Percentiles rank a stretch among this genome's conserved stretches.
Conservation (phyloP, 2,888 invertebrate species). For the Sicus ferrugineus region DNA sequence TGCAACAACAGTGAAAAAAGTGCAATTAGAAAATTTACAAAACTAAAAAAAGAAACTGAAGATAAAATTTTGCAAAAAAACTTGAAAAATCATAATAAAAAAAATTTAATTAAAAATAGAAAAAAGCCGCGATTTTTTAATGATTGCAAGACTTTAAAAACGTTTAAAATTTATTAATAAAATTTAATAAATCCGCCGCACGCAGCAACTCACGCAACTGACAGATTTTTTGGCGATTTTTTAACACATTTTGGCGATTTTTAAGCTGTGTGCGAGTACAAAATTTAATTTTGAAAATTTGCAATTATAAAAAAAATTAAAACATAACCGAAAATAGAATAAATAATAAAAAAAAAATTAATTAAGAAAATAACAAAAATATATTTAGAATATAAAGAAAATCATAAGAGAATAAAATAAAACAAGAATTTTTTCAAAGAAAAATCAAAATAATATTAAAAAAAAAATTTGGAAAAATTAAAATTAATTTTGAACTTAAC, state of each 20-base stretch:
- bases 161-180: constrained; percentile 30
- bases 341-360: constrained; percentile 27
- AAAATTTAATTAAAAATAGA: constrained; percentile 25
- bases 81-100: constrained; percentile 26
- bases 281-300: constrained; percentile 36
- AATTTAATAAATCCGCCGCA: constrained; percentile 25
- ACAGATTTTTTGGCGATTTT: constrained; percentile 18
- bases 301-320: constrained; percentile 30
- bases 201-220: constrained; percentile 23
- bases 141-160: neutral
- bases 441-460: neutral
- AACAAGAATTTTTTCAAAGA: neutral
- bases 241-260: constrained; percentile 34
- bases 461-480: no score
- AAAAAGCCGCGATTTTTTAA: constrained; percentile 36
- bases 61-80: constrained; percentile 26
- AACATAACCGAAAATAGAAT: constrained; percentile 21
- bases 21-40: neutral
- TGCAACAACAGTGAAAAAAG: no score
- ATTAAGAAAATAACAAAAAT: neutral
- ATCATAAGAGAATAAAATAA: constrained; percentile 22
- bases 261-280: constrained; percentile 43
- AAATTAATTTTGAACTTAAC: no score
- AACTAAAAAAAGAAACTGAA: neutral
- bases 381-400: constrained; percentile 20